These are phyloP conservation scores for Venustaconcha ellipsiformis DNA, from an alignment of 1,140 invertebrate genomes.

Conservation along the genomic window DNA sequence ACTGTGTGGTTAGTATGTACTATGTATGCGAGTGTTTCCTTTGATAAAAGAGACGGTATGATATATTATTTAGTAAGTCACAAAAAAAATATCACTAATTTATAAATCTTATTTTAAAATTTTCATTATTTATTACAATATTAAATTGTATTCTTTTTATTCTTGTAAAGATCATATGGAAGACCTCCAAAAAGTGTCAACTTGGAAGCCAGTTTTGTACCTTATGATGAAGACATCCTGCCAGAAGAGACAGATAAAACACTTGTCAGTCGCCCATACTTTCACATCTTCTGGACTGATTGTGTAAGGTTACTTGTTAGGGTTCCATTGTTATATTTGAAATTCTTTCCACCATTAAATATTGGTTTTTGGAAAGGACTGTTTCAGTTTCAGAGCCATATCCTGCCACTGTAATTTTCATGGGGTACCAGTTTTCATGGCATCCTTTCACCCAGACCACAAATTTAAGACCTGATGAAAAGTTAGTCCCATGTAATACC, in stretches of 20 bases:
- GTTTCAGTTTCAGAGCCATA: too few relatives aligned
- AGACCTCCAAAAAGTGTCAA: conserved; percentile 73
- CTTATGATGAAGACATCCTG: conserved; percentile 77
- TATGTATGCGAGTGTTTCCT: background rate
- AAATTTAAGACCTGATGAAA: too few relatives aligned
- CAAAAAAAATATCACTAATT: background rate
- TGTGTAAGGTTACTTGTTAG: conserved; percentile 71
- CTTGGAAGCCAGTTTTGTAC: conserved; percentile 86
- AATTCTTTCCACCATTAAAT: background rate
- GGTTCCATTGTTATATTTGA: background rate
- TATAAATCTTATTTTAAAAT: background rate
- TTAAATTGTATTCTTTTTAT: conserved; percentile 10
- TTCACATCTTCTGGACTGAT: conserved; percentile 95
- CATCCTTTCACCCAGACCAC: too few relatives aligned
- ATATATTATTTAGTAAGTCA: background rate
- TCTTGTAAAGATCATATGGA: conserved; percentile 71
- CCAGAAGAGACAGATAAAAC: conserved; percentile 78
- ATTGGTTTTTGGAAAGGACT: too few relatives aligned
- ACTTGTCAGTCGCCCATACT: conserved; percentile 86
- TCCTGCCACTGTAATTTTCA: too few relatives aligned
- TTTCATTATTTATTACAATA: background rate
- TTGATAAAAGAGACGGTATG: background rate
- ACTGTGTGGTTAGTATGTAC: background rate
- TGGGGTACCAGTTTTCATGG: too few relatives aligned
- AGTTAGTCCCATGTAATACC: too few relatives aligned